A percentile compares a stretch with the other conserved stretches of the same genome.
Conservation (phyloP, 2,797 vertebrate species). For the Anas georgica region DNA sequence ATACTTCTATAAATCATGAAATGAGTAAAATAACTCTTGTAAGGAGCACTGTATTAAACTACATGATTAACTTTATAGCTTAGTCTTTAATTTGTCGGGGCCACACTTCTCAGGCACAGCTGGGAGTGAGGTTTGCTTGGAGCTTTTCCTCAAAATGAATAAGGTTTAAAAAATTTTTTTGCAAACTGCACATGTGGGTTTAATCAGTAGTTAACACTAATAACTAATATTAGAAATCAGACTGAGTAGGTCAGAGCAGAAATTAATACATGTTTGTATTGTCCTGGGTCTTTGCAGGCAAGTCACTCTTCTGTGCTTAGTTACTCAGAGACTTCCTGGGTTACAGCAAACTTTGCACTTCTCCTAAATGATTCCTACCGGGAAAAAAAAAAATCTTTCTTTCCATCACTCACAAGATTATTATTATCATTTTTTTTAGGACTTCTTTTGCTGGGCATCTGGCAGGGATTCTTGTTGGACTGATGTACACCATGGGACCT, state of each 20-base stretch:
- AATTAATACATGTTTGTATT: background rate
- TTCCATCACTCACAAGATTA: background rate
- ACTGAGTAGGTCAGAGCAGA: background rate
- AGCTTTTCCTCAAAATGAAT: background rate
- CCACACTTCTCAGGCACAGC: too few relatives aligned
- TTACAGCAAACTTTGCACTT: background rate
- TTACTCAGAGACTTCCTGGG: background rate
- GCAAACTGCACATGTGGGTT: background rate
- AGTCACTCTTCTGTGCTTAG: background rate
- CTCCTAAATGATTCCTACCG: background rate
- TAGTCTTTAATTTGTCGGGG: background rate
- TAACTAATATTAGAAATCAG: background rate
- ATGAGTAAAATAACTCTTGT: background rate
- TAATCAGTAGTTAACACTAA: background rate
- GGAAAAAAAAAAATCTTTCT: background rate
- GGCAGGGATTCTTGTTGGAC: slow-evolving; percentile 92
- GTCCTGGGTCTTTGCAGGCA: background rate
- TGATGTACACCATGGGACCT: slow-evolving; percentile 89
- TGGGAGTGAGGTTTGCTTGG: background rate
- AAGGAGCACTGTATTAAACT: background rate
- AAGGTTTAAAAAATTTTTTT: background rate
- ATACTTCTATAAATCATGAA: background rate
- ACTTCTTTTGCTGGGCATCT: slow-evolving; percentile 93
- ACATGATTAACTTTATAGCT: background rate
- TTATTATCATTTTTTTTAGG: slow-evolving; percentile 70